These are phyloP conservation scores for Ferrisia virgata DNA, from an alignment of 2,888 invertebrate species.

Conservation along the genomic window DNA sequence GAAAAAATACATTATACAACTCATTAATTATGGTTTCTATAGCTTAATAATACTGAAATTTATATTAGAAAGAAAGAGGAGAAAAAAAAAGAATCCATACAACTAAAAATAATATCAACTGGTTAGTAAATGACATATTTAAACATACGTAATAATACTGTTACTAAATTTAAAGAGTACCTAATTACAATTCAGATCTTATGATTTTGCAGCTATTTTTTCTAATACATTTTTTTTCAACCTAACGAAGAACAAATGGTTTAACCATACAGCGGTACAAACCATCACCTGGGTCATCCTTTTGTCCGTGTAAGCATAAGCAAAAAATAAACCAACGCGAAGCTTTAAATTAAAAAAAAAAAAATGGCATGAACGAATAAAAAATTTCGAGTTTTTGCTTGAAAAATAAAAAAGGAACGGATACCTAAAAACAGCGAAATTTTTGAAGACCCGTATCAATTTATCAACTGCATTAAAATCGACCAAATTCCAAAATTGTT, in stretches of 20 bases:
- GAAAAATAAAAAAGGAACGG: too few relatives aligned
- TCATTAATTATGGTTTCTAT: not conserved
- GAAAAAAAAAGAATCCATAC: not conserved
- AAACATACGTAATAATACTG: conserved; percentile 24
- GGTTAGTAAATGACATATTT: conserved; percentile 32
- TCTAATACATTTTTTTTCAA: not conserved
- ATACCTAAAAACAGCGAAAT: too few relatives aligned
- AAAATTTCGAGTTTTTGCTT: too few relatives aligned
- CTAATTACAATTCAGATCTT: conserved; percentile 26
- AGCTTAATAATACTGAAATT: conserved; percentile 38
- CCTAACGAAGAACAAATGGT: not conserved
- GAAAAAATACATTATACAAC: not conserved
- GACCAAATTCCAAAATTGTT: too few relatives aligned
- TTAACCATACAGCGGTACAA: too few relatives aligned
- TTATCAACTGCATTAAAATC: too few relatives aligned
- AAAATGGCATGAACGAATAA: too few relatives aligned
- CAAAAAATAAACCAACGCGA: too few relatives aligned
- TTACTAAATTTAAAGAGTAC: not conserved
- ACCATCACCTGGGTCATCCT: too few relatives aligned
- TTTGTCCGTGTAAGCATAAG: too few relatives aligned
- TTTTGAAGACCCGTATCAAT: too few relatives aligned
- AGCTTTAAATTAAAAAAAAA: too few relatives aligned
- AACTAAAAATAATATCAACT: not conserved
- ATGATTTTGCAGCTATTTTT: not conserved
- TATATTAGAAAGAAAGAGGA: conserved; percentile 10